phyloP scores from a whole-genome alignment of 1,140 invertebrate genomes.

The Proctacanthus coquilletti region DNA sequence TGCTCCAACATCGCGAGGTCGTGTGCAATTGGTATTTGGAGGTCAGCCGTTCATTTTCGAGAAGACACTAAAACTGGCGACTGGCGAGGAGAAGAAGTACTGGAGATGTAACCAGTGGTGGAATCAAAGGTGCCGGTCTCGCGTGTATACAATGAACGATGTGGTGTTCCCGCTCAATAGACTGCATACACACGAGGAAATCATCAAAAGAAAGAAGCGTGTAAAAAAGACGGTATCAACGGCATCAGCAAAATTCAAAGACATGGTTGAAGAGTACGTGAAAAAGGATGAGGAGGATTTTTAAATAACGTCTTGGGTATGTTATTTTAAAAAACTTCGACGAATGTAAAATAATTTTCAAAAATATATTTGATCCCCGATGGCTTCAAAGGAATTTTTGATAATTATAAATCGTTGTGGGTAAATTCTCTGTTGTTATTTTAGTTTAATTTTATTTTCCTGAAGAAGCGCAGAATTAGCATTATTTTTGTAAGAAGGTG shows the following conservation, averaged over 20 bases:
- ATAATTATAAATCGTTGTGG: no score
- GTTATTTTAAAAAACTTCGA: no score
- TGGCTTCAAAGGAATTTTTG: no score
- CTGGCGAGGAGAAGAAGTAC: conserved; percentile 25
- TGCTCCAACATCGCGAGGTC: conserved; percentile 24
- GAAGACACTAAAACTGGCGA: conserved; percentile 22
- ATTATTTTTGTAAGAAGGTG: no score
- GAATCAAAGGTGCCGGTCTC: conserved; percentile 28
- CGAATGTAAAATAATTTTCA: no score
- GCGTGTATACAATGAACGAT: conserved; percentile 27
- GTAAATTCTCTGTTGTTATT: no score
- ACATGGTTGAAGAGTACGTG: neutral
- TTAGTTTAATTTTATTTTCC: no score
- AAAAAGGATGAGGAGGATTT: no score
- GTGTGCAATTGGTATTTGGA: conserved; percentile 27
- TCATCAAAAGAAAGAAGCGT: conserved; percentile 25
- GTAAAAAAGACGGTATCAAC: conserved; percentile 9
- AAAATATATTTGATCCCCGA: no score
- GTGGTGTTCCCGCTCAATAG: conserved; percentile 23
- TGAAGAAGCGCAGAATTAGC: no score
- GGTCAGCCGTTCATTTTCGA: conserved; percentile 29
- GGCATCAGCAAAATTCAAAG: neutral
- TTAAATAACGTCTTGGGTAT: no score
- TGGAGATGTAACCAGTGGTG: conserved; percentile 31
- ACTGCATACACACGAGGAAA: conserved; percentile 28